Base-by-base conservation (phyloP, 2,113 vertebrate species). In the Ardeotis arabs region DNA sequence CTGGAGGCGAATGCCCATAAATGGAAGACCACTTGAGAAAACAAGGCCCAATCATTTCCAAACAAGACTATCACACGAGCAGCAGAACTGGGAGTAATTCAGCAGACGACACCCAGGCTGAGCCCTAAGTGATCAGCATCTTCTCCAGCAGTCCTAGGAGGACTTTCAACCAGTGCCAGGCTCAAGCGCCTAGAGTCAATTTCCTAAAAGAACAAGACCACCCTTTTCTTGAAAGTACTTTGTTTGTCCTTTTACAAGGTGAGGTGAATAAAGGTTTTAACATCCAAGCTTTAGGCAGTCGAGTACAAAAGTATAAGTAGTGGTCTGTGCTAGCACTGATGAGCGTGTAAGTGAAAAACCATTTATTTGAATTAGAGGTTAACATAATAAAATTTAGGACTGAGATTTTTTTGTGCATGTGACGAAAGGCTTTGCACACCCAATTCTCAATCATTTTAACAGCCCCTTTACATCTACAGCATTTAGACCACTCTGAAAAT, bases 31-130 rank as follows among this genome's bases (percentile, higher is more conserved):
- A 69, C 47, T 82, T 79, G 62, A 58, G 47, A 83, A 86, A 93
- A 91, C 79, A 86, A 76, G n/a, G 79, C 50, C 59, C 13, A 35
- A n/a, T 85, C 55, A 84, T n/a, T 90, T 90, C 41, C 75, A 93
- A 85, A 91, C 31, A 67, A 83, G 79, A 87, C 84, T 79, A 73
- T 29, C 45, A 63, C 79, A 76, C 14, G 41, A 95, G 75, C 85
- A 94, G 78, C 77, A 94, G 68, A 94, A 92, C 7, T 84, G 88
- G 90, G 90, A 96, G 93, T 77, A 96, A 95, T 92, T 94, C 90
- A 84, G 90, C 85, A 83, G 22, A 27, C 41, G 63, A 90, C 33
- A 86, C 45, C 49, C 45, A 58, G 47, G 33, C 56, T 84, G 60
- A 74, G 79, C 44, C 33, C 20, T 35, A 82, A 50, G 27, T 9